Conservation (phyloP, 1,140 invertebrate genomes). For the Phymastichus coffea region DNA sequence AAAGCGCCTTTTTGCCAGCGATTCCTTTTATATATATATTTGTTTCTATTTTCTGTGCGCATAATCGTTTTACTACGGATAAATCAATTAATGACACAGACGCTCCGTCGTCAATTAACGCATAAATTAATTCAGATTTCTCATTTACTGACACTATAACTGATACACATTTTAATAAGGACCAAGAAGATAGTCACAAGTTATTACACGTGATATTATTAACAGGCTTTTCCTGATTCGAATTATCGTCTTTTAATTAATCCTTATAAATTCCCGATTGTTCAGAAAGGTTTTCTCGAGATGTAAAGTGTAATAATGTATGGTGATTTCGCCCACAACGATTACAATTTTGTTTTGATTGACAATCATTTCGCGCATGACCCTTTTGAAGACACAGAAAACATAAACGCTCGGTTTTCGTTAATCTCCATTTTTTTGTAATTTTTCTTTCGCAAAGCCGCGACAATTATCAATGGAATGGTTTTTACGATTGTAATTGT, state of each 20-base stretch:
- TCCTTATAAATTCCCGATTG: too few species aligned
- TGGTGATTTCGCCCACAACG: background rate
- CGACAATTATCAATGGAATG: background rate
- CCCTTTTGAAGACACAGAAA: background rate
- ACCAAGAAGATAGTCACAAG: background rate
- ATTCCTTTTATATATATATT: background rate
- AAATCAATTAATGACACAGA: background rate
- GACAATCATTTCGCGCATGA: background rate
- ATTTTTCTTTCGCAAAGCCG: too few species aligned
- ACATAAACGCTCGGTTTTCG: background rate
- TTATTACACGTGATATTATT: background rate
- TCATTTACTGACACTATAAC: background rate
- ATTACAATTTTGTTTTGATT: background rate
- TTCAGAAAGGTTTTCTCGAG: background rate
- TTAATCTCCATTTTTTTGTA: too few species aligned
- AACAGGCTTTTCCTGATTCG: background rate
- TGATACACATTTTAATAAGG: constrained; percentile 1
- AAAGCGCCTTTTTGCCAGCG: background rate
- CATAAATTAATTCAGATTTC: background rate
- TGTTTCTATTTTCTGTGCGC: background rate
- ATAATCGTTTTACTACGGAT: background rate
- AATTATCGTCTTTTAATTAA: background rate
- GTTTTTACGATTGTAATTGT: too few species aligned
- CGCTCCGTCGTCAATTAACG: background rate
- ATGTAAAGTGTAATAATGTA: background rate